Evolutionary conservation across 2,113 vertebrate genomes (phyloP), one percentile per base, ranked within the genome.

Genomic region (Phainopepla nitens): DNA sequence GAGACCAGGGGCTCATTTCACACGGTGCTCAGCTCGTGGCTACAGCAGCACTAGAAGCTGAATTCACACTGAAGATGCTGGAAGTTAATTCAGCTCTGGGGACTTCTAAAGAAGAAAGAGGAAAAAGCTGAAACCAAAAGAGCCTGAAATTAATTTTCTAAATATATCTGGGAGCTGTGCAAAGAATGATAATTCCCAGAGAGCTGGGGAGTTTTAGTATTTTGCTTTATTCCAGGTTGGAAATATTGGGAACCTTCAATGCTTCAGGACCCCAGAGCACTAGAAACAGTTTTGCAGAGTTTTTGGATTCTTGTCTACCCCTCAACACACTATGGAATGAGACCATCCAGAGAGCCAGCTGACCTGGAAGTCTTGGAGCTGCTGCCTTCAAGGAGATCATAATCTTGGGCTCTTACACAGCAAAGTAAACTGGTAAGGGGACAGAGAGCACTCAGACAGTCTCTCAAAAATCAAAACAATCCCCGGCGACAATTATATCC

Each of bases 81-180:
- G 11, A 80, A 92, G 29, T n/a, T 75, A 93, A 89, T 82, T 92
- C 71, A 66, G 54, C 76, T 95, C 93, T 78, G 17, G 76, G 64
- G 69, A 20, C 50, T 89, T 88, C 71, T 89, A 62, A 81, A 94
- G 42, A 84, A 81, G 61, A 76, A 82, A 80, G 45, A 42, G 6
- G 50, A 7, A 93, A 70, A 88, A 54, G 5, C 19, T 81, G 76
- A 94, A 95, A 93, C 44, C 95, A 97, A 80, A 91, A 87, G 44
- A 93, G 69, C 86, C 91, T 94, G 93, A 97, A 96, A 97, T 94
- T 93, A 94, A 75, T 94, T 94, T 96, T 84, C 89, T 96, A 93
- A 94, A 87, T 87, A 64, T 94, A 87, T 57, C 83, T 56, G 27
- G 41, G 44, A 87, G 31, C 25, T 78, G 57, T 68, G 73, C 72